These are phyloP conservation scores for Chaenodraco wilsoni DNA, from an alignment of 2,797 vertebrate species.

Conservation along the genomic window DNA sequence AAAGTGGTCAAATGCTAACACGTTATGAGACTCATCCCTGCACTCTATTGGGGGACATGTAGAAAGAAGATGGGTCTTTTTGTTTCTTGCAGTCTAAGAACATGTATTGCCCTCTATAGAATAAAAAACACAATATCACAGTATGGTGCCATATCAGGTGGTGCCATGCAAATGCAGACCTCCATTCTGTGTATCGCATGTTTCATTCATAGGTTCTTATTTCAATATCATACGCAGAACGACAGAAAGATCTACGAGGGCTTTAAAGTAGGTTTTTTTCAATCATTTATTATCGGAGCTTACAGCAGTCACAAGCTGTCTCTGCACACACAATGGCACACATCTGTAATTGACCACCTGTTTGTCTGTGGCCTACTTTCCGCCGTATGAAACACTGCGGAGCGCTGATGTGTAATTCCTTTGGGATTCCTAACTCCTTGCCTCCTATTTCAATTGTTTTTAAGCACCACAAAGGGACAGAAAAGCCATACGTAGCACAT, in stretches of 20 bases:
- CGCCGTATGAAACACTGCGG: conserved; percentile 37
- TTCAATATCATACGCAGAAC: background rate
- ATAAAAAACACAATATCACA: background rate
- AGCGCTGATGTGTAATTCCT: conserved; percentile 35
- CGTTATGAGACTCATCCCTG: no score
- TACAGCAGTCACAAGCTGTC: conserved; percentile 19
- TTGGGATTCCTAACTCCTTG: conserved; percentile 42
- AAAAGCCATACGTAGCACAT: conserved; percentile 6
- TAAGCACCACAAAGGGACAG: conserved; percentile 46
- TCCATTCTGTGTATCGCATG: background rate
- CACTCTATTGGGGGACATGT: background rate
- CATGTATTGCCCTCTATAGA: background rate
- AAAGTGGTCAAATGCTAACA: no score
- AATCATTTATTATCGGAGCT: conserved; percentile 42
- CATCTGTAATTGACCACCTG: conserved; percentile 74
- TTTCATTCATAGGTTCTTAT: conserved; percentile 7
- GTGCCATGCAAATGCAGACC: background rate
- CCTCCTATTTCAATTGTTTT: conserved; percentile 53
- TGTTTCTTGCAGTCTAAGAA: no score
- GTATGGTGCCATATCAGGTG: background rate
- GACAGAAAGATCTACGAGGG: background rate
- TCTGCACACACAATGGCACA: conserved; percentile 23
- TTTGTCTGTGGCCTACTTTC: conserved; percentile 65
- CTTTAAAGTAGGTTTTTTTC: conserved; percentile 22
- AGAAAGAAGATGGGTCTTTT: background rate